phyloP scores from a whole-genome alignment of 2,113 vertebrate genomes.

The Pterocles burchelli region DNA sequence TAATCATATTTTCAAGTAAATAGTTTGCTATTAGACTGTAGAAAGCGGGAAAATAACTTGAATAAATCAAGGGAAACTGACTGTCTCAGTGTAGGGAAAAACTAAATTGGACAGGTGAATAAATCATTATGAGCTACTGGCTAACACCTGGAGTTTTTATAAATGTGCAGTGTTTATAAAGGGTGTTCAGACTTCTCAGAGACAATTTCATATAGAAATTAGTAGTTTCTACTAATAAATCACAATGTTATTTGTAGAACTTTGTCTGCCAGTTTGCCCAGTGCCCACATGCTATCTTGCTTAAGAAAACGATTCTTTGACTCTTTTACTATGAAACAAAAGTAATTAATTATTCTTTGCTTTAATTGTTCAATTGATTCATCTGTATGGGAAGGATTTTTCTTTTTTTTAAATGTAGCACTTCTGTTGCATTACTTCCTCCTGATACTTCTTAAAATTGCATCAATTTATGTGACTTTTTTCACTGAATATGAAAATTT shows the following conservation, averaged over 20 bases:
- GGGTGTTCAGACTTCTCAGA: neutral
- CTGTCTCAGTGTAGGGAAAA: neutral
- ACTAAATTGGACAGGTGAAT: neutral
- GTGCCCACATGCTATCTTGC: neutral
- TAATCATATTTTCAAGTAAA: neutral
- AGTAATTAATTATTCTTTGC: neutral
- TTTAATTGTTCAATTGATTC: neutral
- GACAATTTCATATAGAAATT: neutral
- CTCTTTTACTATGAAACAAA: neutral
- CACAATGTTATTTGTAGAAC: neutral
- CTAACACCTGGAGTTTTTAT: neutral
- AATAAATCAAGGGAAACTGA: neutral
- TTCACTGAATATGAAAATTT: neutral
- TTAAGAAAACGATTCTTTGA: neutral
- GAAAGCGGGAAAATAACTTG: neutral
- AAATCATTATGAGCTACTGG: neutral
- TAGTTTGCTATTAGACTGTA: neutral
- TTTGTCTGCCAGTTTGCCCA: neutral
- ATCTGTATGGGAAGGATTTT: neutral
- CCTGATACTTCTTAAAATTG: neutral
- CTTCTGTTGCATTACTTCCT: neutral
- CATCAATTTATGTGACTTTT: neutral
- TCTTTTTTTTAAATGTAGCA: neutral
- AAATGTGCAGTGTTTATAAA: neutral
- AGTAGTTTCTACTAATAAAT: neutral